Percentiles rank a stretch among this genome's conserved stretches.
Evolutionary conservation across 2,797 vertebrate species (phyloP).

Genomic region (Botia almorhae): DNA sequence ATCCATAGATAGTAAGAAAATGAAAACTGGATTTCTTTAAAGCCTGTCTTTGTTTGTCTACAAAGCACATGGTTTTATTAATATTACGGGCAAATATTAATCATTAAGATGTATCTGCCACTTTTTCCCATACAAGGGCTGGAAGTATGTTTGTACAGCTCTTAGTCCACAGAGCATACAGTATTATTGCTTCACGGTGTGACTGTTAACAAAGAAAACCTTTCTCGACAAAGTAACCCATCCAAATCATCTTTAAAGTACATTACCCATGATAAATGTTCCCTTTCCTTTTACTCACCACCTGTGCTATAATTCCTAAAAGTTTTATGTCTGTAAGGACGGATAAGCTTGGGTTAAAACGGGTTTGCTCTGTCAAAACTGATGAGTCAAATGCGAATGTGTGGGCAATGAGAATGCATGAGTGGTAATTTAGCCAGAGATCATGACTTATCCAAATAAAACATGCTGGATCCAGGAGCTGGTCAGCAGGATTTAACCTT

Average conservation of each 20-base stretch:
- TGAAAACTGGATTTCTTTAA: background rate
- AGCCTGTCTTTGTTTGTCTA: slow-evolving; percentile 25
- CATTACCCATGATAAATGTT: slow-evolving; percentile 42
- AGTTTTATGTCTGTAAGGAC: slow-evolving; percentile 18
- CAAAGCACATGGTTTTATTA: slow-evolving; percentile 22
- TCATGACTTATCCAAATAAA: slow-evolving; percentile 35
- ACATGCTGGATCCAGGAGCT: slow-evolving; percentile 16
- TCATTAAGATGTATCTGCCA: slow-evolving; percentile 20
- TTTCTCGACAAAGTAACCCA: slow-evolving; percentile 41
- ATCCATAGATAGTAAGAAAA: background rate
- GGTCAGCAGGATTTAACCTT: slow-evolving; percentile 23
- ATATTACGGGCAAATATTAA: slow-evolving; percentile 31
- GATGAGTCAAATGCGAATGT: background rate
- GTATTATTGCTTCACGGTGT: slow-evolving; percentile 6
- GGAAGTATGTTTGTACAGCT: slow-evolving; percentile 18
- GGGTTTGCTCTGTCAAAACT: slow-evolving; percentile 26
- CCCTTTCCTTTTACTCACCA: slow-evolving; percentile 30
- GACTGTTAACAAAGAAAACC: slow-evolving; percentile 39
- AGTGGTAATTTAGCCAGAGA: slow-evolving; percentile 10
- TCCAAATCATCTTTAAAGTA: slow-evolving; percentile 46
- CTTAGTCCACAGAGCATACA: slow-evolving; percentile 13
- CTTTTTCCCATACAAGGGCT: slow-evolving; percentile 2
- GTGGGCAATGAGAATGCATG: slow-evolving; percentile 6
- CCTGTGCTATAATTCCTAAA: slow-evolving; percentile 22
- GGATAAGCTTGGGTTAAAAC: slow-evolving; percentile 39